Evolutionary conservation across 2,888 invertebrate species (phyloP), one percentile per base, ranked within the genome.

Genomic region (Lysandra bellargus): DNA sequence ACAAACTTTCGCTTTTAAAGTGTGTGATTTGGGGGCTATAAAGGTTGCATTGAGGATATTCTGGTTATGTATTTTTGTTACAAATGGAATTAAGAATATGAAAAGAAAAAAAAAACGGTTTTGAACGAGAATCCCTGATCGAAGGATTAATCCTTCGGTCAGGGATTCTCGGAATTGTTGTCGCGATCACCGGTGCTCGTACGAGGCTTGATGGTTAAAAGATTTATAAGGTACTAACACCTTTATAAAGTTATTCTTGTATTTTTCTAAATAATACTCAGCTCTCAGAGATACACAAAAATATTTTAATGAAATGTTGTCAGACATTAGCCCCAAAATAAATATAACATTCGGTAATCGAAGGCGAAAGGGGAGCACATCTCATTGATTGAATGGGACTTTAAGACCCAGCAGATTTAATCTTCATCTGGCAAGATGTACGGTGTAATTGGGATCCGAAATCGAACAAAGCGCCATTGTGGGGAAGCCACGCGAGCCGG

Each of bases 401-500:
- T n/a, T 7, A 73, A 73, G 40, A 73, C 73, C 73, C 73, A 7
- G 33, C 72, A 37, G 37, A 72, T 73, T 40, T 73, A 73, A 73
- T 73, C 73, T 73, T 40, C 73, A 73, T 73, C 73, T 40, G 40
- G 73, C 37, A 73, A 73, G 73, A 73, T 40, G 73, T 73, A 73
- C 73, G 30, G 64, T 73, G 37, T 73, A 40, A 73, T 73, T 73
- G 73, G 40, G 17, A 73, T 37, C 73, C 73, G 73, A 40, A 40
- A 73, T 37, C 40, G 73, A 73, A 73, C 73, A 73, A 73, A 73
- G 40, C 73, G 40, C 73, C 73, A 73, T 73, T 73, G 73, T 73
- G 23, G 12, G 73, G 73, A 73, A 73, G 73, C 73, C 73, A 40
- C 73, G 40, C 40, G 7, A 64, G 61, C 61, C 61, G 61, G 61